Conservation (phyloP, 2,797 vertebrate species). For the Pangasius djambal region DNA sequence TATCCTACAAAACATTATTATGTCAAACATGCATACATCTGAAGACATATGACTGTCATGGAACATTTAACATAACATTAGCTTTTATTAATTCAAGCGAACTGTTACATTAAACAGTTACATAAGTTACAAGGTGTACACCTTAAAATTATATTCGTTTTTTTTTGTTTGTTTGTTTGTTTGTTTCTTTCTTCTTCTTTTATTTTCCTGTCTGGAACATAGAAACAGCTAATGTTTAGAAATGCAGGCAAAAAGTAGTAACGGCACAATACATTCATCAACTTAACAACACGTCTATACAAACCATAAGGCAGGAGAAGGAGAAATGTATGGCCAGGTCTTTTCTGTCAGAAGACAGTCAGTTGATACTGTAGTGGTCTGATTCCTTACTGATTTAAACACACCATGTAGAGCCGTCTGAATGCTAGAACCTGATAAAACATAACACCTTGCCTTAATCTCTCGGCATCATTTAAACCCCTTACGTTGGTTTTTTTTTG, state of each 20-base stretch:
- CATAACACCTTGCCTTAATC: background rate
- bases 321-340: conserved; percentile 38
- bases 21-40: background rate
- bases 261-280: conserved; percentile 97
- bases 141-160: conserved; percentile 73
- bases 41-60: background rate
- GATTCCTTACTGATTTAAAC: background rate
- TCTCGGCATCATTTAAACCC: background rate
- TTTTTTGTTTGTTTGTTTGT: conserved; percentile 75
- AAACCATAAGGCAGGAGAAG: conserved; percentile 78
- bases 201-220: conserved; percentile 70
- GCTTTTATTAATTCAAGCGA: conserved; percentile 95
- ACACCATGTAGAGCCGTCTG: background rate
- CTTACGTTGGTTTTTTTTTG: background rate
- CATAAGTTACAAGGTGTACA: conserved; percentile 93
- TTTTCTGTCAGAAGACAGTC: conserved; percentile 14
- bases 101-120: conserved; percentile 97
- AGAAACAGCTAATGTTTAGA: conserved; percentile 86
- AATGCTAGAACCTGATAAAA: conserved; percentile 10
- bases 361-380: conserved; percentile 33
- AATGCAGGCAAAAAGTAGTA: conserved; percentile 99
- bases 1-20: background rate
- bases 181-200: conserved; percentile 52
- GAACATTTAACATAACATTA: conserved; percentile 76
- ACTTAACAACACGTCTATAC: conserved; percentile 83